Evolutionary conservation across 2,797 vertebrate species (phyloP), one percentile per base, ranked within the genome.

Genomic region (Pseudomugil gertrudae): DNA sequence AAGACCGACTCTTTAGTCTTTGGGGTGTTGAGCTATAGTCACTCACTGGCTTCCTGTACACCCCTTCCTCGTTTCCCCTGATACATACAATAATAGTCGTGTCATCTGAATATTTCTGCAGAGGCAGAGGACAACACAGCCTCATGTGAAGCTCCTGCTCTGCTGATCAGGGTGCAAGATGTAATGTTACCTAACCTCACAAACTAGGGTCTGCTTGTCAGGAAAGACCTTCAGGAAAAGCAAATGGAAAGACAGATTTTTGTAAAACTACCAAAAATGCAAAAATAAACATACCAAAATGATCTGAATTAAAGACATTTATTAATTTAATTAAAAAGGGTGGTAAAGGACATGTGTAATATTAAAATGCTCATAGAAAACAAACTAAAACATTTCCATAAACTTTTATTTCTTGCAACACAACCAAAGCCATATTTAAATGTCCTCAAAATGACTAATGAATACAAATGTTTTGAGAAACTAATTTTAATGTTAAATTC

Each of bases 301-400:
- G 40, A 14, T 43, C 10, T 2, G 1, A 36, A 14, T 55, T 40
- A 19, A 38, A 15, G 55, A 14, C 11, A 32, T 14, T 17, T 45
- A 13, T 56, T 33, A 23, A 47, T 67, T 15, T 63, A 30, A 24
- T 4, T 8, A 43, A 43, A n/a, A 43, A 1, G 9, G 21, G 45
- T 10, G 45, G 9, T 13, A 23, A 11, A 45, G 2, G 43, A 30
- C 0, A 24, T 5, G 13, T 29, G 43, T 57, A 55, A 57, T 23
- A 59, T 19, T 67, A 23, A 61, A 57, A 35, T 47, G 9, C 10
- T 65, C 19, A 24, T 36, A 43, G 7, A 9, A 29, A 56, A n/a
- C n/a, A n/a, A n/a, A n/a, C n/a, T n/a, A n/a, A n/a, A n/a, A n/a
- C n/a, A n/a, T n/a, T n/a, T n/a, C n/a, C n/a, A n/a, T n/a, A n/a